Evolutionary conservation across 2,113 vertebrate species (phyloP), one percentile per base, ranked within the genome.

Genomic region (Aix galericulata): DNA sequence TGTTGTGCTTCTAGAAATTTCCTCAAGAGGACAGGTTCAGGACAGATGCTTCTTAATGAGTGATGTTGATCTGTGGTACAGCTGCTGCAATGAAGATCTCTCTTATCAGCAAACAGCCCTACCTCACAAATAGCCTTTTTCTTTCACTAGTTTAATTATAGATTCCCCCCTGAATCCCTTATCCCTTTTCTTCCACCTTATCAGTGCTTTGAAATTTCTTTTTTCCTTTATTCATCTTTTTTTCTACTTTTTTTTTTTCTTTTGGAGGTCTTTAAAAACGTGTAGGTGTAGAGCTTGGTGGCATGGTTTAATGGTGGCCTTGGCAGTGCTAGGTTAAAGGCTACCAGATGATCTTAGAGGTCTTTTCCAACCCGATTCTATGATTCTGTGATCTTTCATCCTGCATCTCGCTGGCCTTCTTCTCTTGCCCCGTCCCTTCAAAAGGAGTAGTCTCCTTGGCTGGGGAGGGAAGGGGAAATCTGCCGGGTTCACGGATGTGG

Each of bases 41-140:
- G 21, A 13, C 0, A 2, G 25, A 8, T 42, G 32, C n/a, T 59
- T 16, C 17, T 21, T 4, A 2, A 2, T 22, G 15, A 36, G 68
- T 21, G 26, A 23, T 14, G 38, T 72, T 13, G 21, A 23, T 64
- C 32, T 79, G 32, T 50, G 75, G 4, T 11, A 18, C 55, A 64
- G 42, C 7, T 4, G 11, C 40, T 20, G 16, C 17, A 62, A 7
- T 27, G 25, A 23, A 86, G 2, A 21, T 29, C 9, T 56, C 20
- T 58, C 42, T 66, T 26, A 13, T 21, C 26, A 62, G 60, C 31
- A 31, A 44, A 7, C 13, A 17, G 44, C 32, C 14, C 1, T 23
- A 15, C 13, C 9, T 68, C 48, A 53, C 48, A 36, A 36, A 71
- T 18, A 40, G 25, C 17, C 36, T 27, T 38, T 34, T 75, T 8